Conservation (phyloP, 2,797 vertebrate genomes). For the Ciconia nigra region DNA sequence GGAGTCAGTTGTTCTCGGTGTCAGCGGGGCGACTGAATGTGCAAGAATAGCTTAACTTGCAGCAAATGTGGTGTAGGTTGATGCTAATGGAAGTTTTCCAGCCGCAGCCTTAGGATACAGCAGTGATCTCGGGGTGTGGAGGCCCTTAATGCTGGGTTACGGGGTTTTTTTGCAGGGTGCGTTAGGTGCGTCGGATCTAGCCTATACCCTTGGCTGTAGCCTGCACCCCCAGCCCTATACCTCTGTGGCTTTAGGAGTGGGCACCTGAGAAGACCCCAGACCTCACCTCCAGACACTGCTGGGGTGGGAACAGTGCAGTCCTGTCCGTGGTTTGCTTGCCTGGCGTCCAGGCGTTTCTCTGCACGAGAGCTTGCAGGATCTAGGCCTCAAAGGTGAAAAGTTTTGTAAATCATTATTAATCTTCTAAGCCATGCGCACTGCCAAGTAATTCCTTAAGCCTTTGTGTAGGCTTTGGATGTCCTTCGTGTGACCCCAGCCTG, state of each 20-base stretch:
- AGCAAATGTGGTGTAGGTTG: rapidly evolving
- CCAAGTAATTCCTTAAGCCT: neutral
- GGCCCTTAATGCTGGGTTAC: no score
- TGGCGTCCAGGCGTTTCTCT: neutral
- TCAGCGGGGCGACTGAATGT: neutral
- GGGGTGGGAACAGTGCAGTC: rapidly evolving
- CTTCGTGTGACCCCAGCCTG: neutral
- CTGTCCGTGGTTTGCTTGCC: neutral
- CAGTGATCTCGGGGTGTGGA: neutral
- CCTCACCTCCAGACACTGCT: rapidly evolving
- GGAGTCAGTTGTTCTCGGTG: neutral
- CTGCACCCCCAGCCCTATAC: neutral
- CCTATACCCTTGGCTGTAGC: neutral
- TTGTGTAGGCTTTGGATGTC: neutral
- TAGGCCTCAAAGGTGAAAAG: neutral
- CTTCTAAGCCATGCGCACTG: rapidly evolving
- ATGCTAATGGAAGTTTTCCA: neutral
- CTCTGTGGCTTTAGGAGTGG: neutral
- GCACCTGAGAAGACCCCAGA: neutral
- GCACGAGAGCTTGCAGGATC: neutral
- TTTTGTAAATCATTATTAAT: neutral
- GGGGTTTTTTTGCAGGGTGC: no score
- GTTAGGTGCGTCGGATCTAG: neutral
- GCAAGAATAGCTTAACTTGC: neutral
- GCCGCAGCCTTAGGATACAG: neutral